Evolutionary conservation across 2,888 invertebrate genomes (phyloP).

Genomic region (Lymantria monacha): DNA sequence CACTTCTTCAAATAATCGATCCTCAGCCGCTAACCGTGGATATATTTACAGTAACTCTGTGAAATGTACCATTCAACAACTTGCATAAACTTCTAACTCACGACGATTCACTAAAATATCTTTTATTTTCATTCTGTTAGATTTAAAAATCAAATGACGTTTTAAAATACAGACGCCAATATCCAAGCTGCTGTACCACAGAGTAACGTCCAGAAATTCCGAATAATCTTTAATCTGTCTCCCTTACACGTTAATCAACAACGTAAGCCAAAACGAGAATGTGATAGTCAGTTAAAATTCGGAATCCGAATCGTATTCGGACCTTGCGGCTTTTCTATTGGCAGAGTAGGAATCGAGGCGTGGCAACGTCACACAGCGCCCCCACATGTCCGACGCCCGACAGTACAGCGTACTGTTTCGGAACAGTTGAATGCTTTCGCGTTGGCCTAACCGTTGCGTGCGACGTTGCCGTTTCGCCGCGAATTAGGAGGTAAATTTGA

Average conservation of each 20-base stretch:
- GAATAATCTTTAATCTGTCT: conserved; percentile 25
- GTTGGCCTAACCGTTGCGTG: conserved; percentile 66
- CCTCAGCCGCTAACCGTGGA: conserved; percentile 29
- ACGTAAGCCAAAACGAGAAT: conserved; percentile 35
- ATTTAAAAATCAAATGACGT: conserved; percentile 21
- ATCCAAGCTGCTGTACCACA: conserved; percentile 4
- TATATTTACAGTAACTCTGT: conserved; percentile 38
- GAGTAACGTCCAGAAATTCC: conserved; percentile 17
- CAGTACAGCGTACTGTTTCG: conserved; percentile 70
- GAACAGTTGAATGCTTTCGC: conserved; percentile 77
- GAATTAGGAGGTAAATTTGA: conserved; percentile 68
- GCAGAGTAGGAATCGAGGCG: conserved; percentile 54
- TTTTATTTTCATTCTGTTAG: conserved; percentile 10
- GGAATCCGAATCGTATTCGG: conserved; percentile 41
- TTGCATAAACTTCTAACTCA: conserved; percentile 27
- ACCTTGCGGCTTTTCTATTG: conserved; percentile 48
- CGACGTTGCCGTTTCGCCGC: conserved; percentile 67
- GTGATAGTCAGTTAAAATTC: conserved; percentile 28
- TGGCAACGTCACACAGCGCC: conserved; percentile 60
- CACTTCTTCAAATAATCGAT: conserved; percentile 36
- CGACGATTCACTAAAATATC: conserved; percentile 4
- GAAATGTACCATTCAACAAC: conserved; percentile 30
- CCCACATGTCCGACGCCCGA: conserved; percentile 63
- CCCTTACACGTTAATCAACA: conserved; percentile 17
- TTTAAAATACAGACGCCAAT: conserved; percentile 8